Evolutionary conservation across 2,888 invertebrate species (phyloP).

Genomic region (Parelbella ahira): DNA sequence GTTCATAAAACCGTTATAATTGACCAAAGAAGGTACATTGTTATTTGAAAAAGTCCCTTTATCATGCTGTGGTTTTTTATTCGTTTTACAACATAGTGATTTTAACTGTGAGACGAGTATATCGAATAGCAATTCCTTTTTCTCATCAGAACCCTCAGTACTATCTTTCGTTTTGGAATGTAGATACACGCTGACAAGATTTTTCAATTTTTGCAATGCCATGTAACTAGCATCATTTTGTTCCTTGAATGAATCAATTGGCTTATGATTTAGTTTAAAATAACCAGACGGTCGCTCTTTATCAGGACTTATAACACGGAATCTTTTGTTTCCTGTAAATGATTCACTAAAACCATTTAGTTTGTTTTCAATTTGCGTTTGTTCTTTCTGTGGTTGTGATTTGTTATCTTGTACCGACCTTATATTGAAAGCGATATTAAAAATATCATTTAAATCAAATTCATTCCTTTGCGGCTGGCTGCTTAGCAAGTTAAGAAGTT

Average conservation of each 20-base stretch:
- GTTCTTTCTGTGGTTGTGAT: conserved; percentile 4
- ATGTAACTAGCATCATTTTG: conserved; percentile 47
- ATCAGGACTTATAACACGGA: conserved; percentile 23
- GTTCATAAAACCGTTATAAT: no score
- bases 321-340: conserved; percentile 27
- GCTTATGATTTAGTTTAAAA: conserved; percentile 56
- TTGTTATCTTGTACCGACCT: conserved; percentile 13
- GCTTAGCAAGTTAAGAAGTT: conserved; percentile 55
- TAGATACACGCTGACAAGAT: conserved; percentile 49
- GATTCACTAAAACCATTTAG: no score
- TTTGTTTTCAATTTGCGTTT: no score
- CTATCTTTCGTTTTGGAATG: conserved; percentile 35
- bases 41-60: no score
- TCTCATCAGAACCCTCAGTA: conserved; percentile 42
- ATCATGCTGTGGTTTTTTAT: conserved; percentile 31
- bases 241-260: conserved; percentile 44
- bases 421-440: conserved; percentile 40
- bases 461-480: conserved; percentile 52
- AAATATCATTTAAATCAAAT: conserved; percentile 53
- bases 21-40: no score
- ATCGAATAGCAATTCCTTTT: conserved; percentile 63
- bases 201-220: conserved; percentile 56
- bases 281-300: conserved; percentile 34
- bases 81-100: conserved; percentile 60
- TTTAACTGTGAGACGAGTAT: conserved; percentile 63